Percentiles rank a stretch among this genome's conserved stretches.
Conservation (phyloP, 64 coral and sea anemone genomes). For the Cladopsammia gracilis region DNA sequence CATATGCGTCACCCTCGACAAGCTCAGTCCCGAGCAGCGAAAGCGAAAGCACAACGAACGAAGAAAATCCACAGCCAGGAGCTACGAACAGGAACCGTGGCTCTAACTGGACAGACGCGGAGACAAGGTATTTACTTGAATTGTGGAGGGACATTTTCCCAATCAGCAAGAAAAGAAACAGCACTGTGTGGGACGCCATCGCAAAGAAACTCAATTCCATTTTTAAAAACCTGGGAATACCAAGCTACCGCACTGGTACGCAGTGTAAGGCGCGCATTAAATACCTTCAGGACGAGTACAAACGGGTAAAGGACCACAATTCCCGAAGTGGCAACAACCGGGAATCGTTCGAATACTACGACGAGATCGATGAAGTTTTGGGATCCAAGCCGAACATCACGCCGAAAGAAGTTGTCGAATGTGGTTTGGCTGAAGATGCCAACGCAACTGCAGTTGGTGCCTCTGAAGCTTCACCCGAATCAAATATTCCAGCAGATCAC, state of each 20-base stretch:
- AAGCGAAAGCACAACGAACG: slow-evolving; percentile 21
- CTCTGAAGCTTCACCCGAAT: slow-evolving; percentile 10
- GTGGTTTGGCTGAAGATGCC: slow-evolving; percentile 64
- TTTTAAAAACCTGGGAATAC: slow-evolving; percentile 22
- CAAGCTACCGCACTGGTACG: slow-evolving; percentile 49
- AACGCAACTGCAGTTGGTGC: background rate
- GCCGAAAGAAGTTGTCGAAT: slow-evolving; percentile 28
- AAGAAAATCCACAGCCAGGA: slow-evolving; percentile 45
- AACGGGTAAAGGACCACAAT: slow-evolving; percentile 64
- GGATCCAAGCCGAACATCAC: slow-evolving; percentile 52
- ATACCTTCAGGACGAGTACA: slow-evolving; percentile 66
- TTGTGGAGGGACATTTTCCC: slow-evolving; percentile 62
- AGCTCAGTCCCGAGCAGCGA: slow-evolving; percentile 2
- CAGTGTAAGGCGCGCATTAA: slow-evolving; percentile 46
- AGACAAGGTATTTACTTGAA: slow-evolving; percentile 54
- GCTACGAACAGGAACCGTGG: slow-evolving; percentile 34
- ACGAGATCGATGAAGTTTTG: slow-evolving; percentile 69
- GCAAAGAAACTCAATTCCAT: slow-evolving; percentile 36
- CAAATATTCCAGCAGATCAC: slow-evolving; percentile 25
- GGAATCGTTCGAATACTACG: slow-evolving; percentile 54
- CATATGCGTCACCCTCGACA: slow-evolving; percentile 32
- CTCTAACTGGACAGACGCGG: slow-evolving; percentile 47
- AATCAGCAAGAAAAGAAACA: slow-evolving; percentile 63
- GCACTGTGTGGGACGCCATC: slow-evolving; percentile 44
- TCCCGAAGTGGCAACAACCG: slow-evolving; percentile 52